phyloP scores from a whole-genome alignment of 2,888 invertebrate species.

The Callyntrura guangdongensis region DNA sequence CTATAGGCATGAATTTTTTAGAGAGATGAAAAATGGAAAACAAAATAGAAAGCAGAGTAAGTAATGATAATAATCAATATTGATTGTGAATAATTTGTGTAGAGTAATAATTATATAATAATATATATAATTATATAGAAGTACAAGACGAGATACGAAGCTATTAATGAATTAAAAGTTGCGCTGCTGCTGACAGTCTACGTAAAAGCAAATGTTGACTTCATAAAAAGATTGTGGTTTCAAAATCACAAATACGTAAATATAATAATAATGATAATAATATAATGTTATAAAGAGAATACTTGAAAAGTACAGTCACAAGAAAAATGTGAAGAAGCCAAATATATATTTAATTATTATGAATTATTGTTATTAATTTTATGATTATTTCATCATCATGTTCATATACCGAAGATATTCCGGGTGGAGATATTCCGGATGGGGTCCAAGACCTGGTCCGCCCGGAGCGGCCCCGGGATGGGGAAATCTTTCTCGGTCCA shows the following conservation, averaged over 20 bases:
- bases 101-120: constrained; percentile 60
- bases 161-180: constrained; percentile 76
- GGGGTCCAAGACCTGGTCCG: constrained; percentile 85
- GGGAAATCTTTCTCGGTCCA: constrained; percentile 92
- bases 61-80: constrained; percentile 67
- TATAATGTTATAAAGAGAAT: constrained; percentile 67
- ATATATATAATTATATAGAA: constrained; percentile 60
- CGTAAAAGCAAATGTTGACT: constrained; percentile 71
- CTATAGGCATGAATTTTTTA: constrained; percentile 55
- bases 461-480: constrained; percentile 84
- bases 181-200: constrained; percentile 71
- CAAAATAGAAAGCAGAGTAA: constrained; percentile 73
- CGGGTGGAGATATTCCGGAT: constrained; percentile 88
- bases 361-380: constrained; percentile 18
- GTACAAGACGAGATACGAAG: constrained; percentile 71
- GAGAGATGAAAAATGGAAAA: constrained; percentile 73
- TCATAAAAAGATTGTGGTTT: constrained; percentile 64
- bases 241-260: constrained; percentile 70
- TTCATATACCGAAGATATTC: constrained; percentile 89
- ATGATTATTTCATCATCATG: constrained; percentile 84
- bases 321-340: constrained; percentile 76
- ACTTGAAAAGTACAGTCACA: constrained; percentile 77
- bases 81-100: constrained; percentile 63
- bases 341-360: constrained; percentile 55
- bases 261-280: constrained; percentile 57